These are phyloP conservation scores for Sciurus carolinensis DNA, from an alignment of 2,797 vertebrate species.

Conservation along the genomic window DNA sequence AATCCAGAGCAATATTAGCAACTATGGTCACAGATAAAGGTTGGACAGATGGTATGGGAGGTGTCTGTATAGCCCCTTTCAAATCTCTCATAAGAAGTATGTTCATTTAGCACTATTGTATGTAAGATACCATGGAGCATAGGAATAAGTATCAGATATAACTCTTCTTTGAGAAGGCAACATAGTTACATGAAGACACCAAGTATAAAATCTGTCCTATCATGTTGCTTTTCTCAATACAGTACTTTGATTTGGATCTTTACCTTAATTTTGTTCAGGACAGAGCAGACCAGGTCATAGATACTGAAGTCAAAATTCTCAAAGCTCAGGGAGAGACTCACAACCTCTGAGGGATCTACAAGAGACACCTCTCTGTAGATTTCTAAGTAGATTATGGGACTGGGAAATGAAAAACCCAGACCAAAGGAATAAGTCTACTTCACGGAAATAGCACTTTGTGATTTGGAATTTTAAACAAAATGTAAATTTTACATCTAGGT, in stretches of 20 bases:
- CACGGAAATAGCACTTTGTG: neutral
- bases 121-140: accelerated
- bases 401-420: neutral
- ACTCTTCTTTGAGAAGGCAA: neutral
- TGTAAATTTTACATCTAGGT: neutral
- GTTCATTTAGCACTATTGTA: neutral
- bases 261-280: neutral
- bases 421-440: neutral
- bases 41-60: no score
- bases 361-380: no score
- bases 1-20: neutral
- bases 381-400: neutral
- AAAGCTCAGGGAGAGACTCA: neutral
- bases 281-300: neutral
- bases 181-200: neutral
- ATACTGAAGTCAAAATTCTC: neutral
- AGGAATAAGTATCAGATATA: neutral
- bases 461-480: neutral
- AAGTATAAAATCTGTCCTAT: neutral
- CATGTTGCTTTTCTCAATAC: neutral
- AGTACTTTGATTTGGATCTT: neutral
- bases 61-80: neutral
- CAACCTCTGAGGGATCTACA: accelerated
- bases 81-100: no score
- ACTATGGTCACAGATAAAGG: neutral